Evolutionary conservation across 1,140 invertebrate genomes (phyloP).

Genomic region (Drosophila kepulauana): DNA sequence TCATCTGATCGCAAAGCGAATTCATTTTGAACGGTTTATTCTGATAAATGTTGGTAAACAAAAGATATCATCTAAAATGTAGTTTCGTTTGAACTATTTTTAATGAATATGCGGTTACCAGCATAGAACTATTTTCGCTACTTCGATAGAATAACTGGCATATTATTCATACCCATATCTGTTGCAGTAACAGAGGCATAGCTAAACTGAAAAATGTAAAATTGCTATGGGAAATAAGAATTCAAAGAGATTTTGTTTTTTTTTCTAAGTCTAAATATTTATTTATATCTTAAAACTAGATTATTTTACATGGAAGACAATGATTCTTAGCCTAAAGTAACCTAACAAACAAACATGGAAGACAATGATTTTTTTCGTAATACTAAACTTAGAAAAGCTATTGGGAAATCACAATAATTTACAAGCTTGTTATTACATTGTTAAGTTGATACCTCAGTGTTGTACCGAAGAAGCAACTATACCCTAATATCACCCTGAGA

Average conservation of each 20-base stretch:
- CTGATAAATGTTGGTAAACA: no score
- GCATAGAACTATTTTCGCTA: background rate
- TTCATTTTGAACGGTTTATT: no score
- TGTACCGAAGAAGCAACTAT: constrained; percentile 46
- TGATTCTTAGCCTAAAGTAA: constrained; percentile 66
- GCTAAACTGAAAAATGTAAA: background rate
- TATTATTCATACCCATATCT: background rate
- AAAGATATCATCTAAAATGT: no score
- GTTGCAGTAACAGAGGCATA: no score
- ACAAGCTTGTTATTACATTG: constrained; percentile 54
- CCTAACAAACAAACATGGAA: constrained; percentile 83
- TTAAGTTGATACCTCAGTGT: constrained; percentile 38
- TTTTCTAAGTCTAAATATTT: constrained; percentile 51
- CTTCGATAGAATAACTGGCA: background rate
- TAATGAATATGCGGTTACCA: background rate
- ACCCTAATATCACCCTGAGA: constrained; percentile 85
- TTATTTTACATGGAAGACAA: constrained; percentile 84
- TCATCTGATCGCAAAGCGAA: no score
- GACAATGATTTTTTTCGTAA: constrained; percentile 74
- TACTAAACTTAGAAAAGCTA: constrained; percentile 51
- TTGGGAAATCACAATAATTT: constrained; percentile 61
- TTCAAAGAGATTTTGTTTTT: constrained; percentile 1
- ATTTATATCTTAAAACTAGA: constrained; percentile 36
- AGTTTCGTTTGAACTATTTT: background rate
- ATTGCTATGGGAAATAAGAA: background rate